These are phyloP conservation scores for Polypterus bichir DNA, from an alignment of 2,113 vertebrate genomes.

Conservation along the genomic window DNA sequence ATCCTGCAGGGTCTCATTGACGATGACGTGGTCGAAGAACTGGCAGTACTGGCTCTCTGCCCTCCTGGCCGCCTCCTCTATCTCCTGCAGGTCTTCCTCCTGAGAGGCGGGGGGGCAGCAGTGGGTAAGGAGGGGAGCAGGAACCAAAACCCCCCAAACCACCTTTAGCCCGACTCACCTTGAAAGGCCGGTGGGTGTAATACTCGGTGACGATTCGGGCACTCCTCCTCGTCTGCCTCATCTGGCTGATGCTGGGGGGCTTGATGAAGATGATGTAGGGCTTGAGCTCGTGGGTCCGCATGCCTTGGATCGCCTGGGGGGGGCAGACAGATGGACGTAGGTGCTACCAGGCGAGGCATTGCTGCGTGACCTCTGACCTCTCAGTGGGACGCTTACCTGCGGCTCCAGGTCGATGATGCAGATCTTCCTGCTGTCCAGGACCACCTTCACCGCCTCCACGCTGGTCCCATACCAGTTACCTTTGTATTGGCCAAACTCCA, in stretches of 20 bases:
- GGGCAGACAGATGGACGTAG: neutral
- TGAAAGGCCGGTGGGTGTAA: constrained; percentile 74
- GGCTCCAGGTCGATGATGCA: constrained; percentile 84
- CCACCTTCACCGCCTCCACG: constrained; percentile 56
- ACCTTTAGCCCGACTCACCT: constrained; percentile 39
- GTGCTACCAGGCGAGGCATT: neutral
- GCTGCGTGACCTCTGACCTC: neutral
- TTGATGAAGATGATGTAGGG: constrained; percentile 87
- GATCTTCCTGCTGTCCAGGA: constrained; percentile 68
- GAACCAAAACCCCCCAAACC: too few relatives aligned
- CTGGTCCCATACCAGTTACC: constrained; percentile 84
- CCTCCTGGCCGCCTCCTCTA: constrained; percentile 68
- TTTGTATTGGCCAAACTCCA: constrained; percentile 80
- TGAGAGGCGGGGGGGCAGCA: constrained; percentile 26
- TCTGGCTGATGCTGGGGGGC: constrained; percentile 58
- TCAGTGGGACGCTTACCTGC: constrained; percentile 45
- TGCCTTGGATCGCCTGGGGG: constrained; percentile 61
- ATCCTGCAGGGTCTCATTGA: constrained; percentile 73
- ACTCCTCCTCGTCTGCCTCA: constrained; percentile 67
- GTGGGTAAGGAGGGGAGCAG: neutral
- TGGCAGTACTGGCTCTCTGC: constrained; percentile 76
- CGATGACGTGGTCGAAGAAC: constrained; percentile 77
- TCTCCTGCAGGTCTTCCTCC: constrained; percentile 88
- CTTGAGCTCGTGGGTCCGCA: constrained; percentile 71
- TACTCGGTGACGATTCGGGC: constrained; percentile 74